phyloP scores from a whole-genome alignment of 2,888 invertebrate species.

The Mimas tiliae region DNA sequence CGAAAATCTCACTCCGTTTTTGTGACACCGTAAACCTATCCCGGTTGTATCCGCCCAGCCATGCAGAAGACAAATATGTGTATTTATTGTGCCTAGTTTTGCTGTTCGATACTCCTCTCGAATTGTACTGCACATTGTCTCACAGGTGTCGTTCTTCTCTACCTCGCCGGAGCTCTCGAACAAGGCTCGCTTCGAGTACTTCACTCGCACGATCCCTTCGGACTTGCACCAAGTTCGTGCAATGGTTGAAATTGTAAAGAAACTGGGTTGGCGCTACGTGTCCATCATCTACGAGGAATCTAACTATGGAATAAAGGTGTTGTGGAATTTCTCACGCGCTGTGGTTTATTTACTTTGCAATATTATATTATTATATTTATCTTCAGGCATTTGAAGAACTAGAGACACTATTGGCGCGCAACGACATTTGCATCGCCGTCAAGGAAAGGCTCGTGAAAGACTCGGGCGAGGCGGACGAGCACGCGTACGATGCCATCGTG shows the following conservation, averaged over 20 bases:
- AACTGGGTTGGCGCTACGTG: constrained; percentile 96
- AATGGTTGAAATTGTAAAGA: constrained; percentile 96
- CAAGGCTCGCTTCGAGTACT: constrained; percentile 97
- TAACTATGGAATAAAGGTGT: constrained; percentile 96
- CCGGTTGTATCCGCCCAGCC: too few relatives aligned
- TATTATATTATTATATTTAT: background rate
- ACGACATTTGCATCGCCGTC: constrained; percentile 96
- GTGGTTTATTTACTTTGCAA: too few relatives aligned
- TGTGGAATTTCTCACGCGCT: background rate
- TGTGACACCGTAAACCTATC: too few relatives aligned
- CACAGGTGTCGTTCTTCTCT: constrained; percentile 96
- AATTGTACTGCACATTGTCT: background rate
- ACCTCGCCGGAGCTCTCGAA: constrained; percentile 97
- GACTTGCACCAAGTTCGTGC: constrained; percentile 97
- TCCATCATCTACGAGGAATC: constrained; percentile 98
- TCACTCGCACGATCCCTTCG: constrained; percentile 96
- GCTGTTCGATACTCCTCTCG: constrained; percentile 3
- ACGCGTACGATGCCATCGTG: constrained; percentile 94
- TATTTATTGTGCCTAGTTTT: background rate
- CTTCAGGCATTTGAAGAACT: constrained; percentile 95
- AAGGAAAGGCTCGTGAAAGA: constrained; percentile 97
- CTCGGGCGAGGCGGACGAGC: constrained; percentile 95
- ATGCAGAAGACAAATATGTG: background rate
- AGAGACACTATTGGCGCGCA: constrained; percentile 91
- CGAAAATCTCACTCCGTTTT: too few relatives aligned